phyloP scores from a whole-genome alignment of 2,888 invertebrate species.

The Oxycera nigricornis region DNA sequence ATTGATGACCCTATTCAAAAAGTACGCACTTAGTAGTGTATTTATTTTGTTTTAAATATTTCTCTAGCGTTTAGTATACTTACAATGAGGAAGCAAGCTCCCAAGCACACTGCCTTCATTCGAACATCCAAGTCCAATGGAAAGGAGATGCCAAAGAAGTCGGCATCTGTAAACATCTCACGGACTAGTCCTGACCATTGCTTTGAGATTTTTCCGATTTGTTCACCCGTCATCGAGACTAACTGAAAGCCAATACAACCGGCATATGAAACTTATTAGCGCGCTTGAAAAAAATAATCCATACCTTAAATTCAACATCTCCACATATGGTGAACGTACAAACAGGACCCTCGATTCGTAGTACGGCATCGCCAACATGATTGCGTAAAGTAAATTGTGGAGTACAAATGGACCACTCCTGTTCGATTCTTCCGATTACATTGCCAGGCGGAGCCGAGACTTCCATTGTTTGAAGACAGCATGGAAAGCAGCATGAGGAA shows the following conservation, averaged over 20 bases:
- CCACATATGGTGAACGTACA: constrained; percentile 82
- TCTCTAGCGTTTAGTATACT: too few relatives aligned
- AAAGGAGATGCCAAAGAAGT: constrained; percentile 90
- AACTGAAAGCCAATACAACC: constrained; percentile 66
- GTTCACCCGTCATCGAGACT: constrained; percentile 76
- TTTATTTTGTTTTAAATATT: too few relatives aligned
- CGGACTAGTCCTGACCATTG: constrained; percentile 86
- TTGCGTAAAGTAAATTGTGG: constrained; percentile 79
- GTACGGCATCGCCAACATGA: constrained; percentile 74
- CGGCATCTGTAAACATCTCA: constrained; percentile 85
- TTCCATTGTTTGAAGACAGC: constrained; percentile 82
- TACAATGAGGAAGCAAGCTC: constrained; percentile 82
- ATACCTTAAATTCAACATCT: constrained; percentile 82
- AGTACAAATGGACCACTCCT: constrained; percentile 78
- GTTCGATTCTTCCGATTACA: constrained; percentile 74
- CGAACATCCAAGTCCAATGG: constrained; percentile 87
- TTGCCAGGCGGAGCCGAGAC: constrained; percentile 77
- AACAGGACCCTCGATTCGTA: constrained; percentile 81
- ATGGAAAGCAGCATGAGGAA: constrained; percentile 84
- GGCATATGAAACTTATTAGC: too few relatives aligned
- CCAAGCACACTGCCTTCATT: constrained; percentile 81
- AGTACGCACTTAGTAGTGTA: too few relatives aligned
- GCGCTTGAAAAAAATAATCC: too few relatives aligned
- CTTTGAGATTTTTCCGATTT: constrained; percentile 88
- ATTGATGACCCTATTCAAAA: too few relatives aligned